phyloP scores from a whole-genome alignment of 2,113 vertebrate genomes.

The Tursiops truncatus region DNA sequence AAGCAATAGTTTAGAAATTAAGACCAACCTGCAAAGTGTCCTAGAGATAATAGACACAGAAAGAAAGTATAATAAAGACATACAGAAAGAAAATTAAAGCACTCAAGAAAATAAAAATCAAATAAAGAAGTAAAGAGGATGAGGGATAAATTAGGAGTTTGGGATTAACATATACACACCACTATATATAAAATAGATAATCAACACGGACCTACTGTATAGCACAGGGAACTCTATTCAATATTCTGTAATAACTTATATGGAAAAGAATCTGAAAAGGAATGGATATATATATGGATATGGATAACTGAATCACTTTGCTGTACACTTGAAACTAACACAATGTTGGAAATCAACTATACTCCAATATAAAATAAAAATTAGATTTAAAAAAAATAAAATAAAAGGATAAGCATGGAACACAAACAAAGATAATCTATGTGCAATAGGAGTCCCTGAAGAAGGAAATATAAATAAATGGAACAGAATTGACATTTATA shows the following conservation, averaged over 20 bases:
- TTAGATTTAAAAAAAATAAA: neutral
- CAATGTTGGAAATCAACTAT: neutral
- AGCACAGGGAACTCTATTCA: neutral
- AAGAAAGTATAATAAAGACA: neutral
- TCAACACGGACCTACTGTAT: neutral
- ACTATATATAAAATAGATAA: neutral
- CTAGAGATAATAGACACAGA: neutral
- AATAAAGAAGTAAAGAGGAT: neutral
- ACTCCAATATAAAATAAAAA: neutral
- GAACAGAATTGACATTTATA: neutral
- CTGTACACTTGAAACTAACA: neutral
- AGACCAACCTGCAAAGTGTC: neutral
- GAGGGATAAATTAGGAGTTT: neutral
- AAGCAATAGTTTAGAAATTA: neutral
- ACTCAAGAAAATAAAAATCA: neutral
- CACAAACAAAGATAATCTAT: neutral
- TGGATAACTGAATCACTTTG: neutral
- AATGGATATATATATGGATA: neutral
- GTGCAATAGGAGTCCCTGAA: neutral
- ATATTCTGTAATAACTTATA: neutral
- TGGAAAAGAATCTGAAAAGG: neutral
- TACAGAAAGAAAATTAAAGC: neutral
- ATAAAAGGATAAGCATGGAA: neutral
- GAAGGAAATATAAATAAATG: neutral
- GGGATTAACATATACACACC: neutral